Conservation (phyloP, 2,113 vertebrate genomes). For the Gallinago undulata region DNA sequence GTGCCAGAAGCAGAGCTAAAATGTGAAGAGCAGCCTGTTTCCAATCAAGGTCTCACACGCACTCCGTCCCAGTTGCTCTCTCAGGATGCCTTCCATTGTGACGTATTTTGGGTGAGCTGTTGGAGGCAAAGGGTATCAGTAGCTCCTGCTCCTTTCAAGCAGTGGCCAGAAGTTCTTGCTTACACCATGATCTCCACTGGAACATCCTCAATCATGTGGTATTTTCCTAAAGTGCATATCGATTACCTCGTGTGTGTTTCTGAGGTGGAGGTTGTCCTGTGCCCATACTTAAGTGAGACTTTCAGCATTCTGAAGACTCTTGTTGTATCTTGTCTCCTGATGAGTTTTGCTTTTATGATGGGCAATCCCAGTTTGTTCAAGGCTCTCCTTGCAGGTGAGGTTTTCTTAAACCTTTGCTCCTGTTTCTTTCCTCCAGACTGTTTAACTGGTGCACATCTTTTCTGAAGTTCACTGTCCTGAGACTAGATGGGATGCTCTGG, state of each 20-base stretch:
- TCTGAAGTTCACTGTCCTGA: background rate
- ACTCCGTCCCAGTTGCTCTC: background rate
- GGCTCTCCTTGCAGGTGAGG: background rate
- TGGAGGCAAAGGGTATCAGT: background rate
- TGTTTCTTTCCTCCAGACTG: background rate
- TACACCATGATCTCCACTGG: background rate
- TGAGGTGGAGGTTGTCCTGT: background rate
- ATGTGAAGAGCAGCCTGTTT: constrained; percentile 42
- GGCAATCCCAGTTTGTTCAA: background rate
- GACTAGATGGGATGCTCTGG: background rate
- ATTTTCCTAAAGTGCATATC: fast-evolving
- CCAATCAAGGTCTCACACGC: constrained; percentile 54
- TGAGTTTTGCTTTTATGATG: background rate
- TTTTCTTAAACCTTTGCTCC: background rate
- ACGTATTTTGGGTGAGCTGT: background rate
- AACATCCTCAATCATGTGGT: background rate
- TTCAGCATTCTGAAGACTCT: background rate
- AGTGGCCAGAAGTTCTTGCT: background rate
- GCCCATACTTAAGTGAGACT: background rate
- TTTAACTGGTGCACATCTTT: background rate
- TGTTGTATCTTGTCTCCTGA: background rate
- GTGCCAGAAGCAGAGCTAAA: constrained; percentile 18
- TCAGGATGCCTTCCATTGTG: background rate
- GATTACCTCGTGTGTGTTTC: background rate
- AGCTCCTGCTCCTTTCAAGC: background rate